A percentile compares a stretch with the other conserved stretches of the same genome.
Evolutionary conservation across 2,888 invertebrate genomes (phyloP).

Genomic region (Apodemia duryi): DNA sequence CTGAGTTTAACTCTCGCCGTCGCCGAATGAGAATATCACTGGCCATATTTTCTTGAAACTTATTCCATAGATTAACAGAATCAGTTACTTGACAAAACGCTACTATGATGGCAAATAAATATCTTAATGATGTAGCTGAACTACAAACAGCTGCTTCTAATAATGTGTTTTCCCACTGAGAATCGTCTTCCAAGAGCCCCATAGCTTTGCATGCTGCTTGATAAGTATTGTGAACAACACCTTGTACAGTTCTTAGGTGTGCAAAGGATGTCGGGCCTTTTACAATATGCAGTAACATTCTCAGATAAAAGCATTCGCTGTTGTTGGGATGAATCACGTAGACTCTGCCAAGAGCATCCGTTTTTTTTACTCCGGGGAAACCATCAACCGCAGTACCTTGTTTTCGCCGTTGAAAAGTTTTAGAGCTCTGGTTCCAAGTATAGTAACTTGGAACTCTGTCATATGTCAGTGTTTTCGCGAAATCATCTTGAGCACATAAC

Average conservation of each 20-base stretch:
- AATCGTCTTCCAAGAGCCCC: conserved; percentile 37
- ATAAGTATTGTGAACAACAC: conserved; percentile 32
- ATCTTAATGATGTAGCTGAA: conserved; percentile 33
- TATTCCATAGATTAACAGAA: conserved; percentile 33
- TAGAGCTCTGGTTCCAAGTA: conserved; percentile 29
- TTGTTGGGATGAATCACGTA: conserved; percentile 21
- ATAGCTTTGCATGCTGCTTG: conserved; percentile 33
- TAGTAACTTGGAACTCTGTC: conserved; percentile 27
- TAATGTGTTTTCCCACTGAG: conserved; percentile 36
- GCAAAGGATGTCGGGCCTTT: conserved; percentile 39
- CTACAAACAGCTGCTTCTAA: conserved; percentile 33
- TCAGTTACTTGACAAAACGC: conserved; percentile 34
- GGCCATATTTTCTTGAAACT: conserved; percentile 34
- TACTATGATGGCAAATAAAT: conserved; percentile 35
- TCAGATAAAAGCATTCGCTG: conserved; percentile 21
- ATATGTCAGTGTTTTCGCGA: conserved; percentile 22
- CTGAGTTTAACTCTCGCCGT: conserved; percentile 33
- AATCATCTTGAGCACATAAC: too few relatives aligned
- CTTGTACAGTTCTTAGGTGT: conserved; percentile 30
- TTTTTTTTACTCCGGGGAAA: conserved; percentile 32
- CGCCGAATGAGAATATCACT: conserved; percentile 34
- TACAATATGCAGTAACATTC: conserved; percentile 35
- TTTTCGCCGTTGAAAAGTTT: conserved; percentile 29
- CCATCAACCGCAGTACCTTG: conserved; percentile 31
- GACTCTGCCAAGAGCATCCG: conserved; percentile 20